Conservation (phyloP, 2,113 vertebrate species). For the Osmerus mordax region DNA sequence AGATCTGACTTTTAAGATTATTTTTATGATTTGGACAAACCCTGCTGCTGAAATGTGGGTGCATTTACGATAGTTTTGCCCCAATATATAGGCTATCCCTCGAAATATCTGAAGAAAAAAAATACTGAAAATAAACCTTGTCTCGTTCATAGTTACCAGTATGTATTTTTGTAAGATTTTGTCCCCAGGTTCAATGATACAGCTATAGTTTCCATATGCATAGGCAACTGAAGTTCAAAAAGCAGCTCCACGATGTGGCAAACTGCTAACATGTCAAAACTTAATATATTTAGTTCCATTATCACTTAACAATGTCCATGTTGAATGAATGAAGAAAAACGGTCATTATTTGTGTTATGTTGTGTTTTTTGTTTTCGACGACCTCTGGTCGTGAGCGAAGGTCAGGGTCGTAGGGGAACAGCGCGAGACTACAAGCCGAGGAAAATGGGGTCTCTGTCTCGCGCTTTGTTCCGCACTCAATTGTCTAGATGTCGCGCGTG, state of each 20-base stretch:
- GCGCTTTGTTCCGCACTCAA: slow-evolving; percentile 68
- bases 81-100: not conserved
- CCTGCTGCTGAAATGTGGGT: too few relatives aligned
- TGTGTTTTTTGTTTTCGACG: slow-evolving; percentile 30
- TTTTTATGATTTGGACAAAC: too few relatives aligned
- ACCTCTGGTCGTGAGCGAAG: slow-evolving; percentile 50
- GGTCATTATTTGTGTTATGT: slow-evolving; percentile 42
- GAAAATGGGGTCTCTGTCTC: slow-evolving; percentile 61
- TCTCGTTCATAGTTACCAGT: not conserved
- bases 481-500: slow-evolving; percentile 64
- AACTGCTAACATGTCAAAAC: too few relatives aligned
- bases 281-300: not conserved
- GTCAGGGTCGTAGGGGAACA: slow-evolving; percentile 64
- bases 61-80: not conserved
- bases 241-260: too few relatives aligned
- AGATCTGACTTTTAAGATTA: too few relatives aligned
- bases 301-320: not conserved
- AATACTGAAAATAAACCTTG: not conserved
- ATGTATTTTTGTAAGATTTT: too few relatives aligned
- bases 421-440: slow-evolving; percentile 65
- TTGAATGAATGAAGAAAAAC: slow-evolving; percentile 17
- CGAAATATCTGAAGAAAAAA: not conserved
- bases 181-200: too few relatives aligned
- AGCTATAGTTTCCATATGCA: too few relatives aligned
- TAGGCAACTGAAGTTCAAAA: too few relatives aligned